A percentile compares a stretch with the other conserved stretches of the same genome.
These are phyloP conservation scores for Sinotaia quadrata DNA, from an alignment of 2,888 invertebrate species.

Conservation along the genomic window DNA sequence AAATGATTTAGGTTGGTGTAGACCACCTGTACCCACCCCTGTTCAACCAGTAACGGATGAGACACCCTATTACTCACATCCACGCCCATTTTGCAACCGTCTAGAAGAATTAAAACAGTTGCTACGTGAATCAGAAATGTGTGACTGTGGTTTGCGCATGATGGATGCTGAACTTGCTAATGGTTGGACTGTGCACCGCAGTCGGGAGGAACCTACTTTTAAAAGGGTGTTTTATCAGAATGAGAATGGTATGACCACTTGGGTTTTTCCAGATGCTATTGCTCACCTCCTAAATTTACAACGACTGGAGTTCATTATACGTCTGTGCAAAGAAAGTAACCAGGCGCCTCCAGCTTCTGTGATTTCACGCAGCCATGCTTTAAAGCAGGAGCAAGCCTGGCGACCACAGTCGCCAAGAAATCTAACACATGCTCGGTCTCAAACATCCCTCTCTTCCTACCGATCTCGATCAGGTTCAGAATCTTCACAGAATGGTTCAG, in stretches of 20 bases:
- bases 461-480: too few species aligned
- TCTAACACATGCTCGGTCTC: too few species aligned
- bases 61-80: slow-evolving; percentile 45
- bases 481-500: too few species aligned
- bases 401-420: too few species aligned
- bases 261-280: slow-evolving; percentile 50
- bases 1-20: slow-evolving; percentile 15
- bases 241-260: slow-evolving; percentile 49
- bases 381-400: not conserved
- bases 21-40: slow-evolving; percentile 43
- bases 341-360: slow-evolving; percentile 15
- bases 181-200: slow-evolving; percentile 59
- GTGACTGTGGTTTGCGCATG: slow-evolving; percentile 59
- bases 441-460: too few species aligned
- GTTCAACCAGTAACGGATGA: slow-evolving; percentile 29
- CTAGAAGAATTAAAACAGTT: slow-evolving; percentile 47
- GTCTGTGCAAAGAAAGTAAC: slow-evolving; percentile 24
- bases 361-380: not conserved
- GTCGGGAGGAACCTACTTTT: slow-evolving; percentile 45
- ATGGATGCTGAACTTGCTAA: slow-evolving; percentile 48
- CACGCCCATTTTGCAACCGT: slow-evolving; percentile 39
- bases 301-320: slow-evolving; percentile 34
- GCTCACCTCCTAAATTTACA: slow-evolving; percentile 41
- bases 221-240: slow-evolving; percentile 55
- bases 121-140: slow-evolving; percentile 48